These are phyloP conservation scores for Tokudaia tokunoshimensis DNA, from an alignment of 2,797 vertebrate genomes.

Conservation along the genomic window DNA sequence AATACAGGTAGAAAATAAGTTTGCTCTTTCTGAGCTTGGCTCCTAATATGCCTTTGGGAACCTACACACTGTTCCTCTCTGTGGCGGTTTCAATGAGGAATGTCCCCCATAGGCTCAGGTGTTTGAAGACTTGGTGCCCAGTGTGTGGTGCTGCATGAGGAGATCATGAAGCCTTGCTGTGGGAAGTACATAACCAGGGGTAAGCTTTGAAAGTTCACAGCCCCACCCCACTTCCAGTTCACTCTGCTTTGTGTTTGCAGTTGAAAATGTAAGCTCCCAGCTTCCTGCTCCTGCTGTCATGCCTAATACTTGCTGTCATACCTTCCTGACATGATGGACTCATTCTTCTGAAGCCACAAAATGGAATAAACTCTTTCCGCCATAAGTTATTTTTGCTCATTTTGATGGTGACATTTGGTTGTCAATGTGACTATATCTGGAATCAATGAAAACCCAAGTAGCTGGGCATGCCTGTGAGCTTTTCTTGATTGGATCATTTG, in stretches of 20 bases:
- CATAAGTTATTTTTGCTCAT: neutral
- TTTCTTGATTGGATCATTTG: neutral
- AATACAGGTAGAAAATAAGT: neutral
- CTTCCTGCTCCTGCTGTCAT: neutral
- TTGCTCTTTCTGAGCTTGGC: neutral
- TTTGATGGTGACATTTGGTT: neutral
- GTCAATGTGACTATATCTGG: neutral
- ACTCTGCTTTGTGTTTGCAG: neutral
- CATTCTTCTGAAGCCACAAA: neutral
- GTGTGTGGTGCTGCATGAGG: too few relatives aligned
- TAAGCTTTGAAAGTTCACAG: neutral
- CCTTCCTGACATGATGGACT: neutral
- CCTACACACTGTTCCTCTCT: neutral
- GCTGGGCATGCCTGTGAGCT: neutral
- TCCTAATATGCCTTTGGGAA: neutral
- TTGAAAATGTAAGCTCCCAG: neutral
- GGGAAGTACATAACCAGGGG: neutral
- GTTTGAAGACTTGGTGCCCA: neutral
- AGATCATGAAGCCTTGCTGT: neutral
- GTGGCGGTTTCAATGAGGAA: neutral
- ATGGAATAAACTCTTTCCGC: neutral
- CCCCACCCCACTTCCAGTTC: neutral
- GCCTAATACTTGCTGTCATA: neutral
- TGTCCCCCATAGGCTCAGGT: neutral
- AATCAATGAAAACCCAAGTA: neutral